Conservation (phyloP, 2,888 invertebrate species). For the Pseudococcus viburni region DNA sequence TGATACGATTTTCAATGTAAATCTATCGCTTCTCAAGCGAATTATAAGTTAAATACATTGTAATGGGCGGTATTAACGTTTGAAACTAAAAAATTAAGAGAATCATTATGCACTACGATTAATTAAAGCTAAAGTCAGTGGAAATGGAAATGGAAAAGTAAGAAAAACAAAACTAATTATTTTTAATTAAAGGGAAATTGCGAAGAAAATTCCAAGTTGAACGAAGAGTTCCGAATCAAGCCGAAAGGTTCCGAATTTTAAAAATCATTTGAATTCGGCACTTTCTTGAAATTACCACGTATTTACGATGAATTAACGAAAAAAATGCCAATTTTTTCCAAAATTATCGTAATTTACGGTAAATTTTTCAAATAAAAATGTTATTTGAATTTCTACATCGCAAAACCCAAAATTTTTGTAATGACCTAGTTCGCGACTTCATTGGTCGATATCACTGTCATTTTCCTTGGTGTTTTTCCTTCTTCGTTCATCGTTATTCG, state of each 20-base stretch:
- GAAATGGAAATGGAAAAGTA: not conserved
- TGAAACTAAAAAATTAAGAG: not conserved
- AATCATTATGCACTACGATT: not conserved
- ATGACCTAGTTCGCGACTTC: not conserved
- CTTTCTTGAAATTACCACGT: not conserved
- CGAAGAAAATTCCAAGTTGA: slow-evolving; percentile 3
- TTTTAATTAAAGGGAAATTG: not conserved
- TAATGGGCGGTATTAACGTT: not conserved
- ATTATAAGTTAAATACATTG: not conserved
- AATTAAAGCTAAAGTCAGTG: not conserved
- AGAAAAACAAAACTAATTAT: not conserved
- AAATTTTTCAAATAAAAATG: not conserved
- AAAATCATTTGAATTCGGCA: not conserved
- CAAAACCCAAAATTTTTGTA: not conserved
- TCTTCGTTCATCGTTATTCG: slow-evolving; percentile 35
- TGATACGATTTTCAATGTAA: not conserved
- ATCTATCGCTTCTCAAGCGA: not conserved
- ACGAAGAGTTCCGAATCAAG: not conserved
- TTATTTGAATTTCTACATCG: not conserved
- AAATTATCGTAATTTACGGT: not conserved
- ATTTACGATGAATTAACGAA: not conserved
- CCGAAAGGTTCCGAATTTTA: not conserved
- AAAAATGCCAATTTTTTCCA: not conserved
- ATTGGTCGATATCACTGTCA: slow-evolving; percentile 56
- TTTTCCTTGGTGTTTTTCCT: slow-evolving; percentile 48